Base-by-base conservation (phyloP, 1,140 invertebrate genomes). In the Cyrtorhinus lividipennis region DNA sequence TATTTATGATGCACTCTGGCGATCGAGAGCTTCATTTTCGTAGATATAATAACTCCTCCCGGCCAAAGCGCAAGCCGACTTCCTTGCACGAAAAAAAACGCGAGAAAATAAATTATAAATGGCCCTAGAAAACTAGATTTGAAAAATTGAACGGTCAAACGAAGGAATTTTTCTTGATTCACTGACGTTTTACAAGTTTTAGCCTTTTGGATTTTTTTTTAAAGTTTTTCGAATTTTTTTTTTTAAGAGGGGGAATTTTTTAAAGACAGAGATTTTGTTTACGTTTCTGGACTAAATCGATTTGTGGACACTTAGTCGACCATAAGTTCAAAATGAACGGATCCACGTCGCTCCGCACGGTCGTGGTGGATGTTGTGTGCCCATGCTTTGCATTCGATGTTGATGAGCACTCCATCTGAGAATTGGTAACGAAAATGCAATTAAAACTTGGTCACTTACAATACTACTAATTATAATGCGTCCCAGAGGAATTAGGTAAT, bases 341-440 rank as follows among this genome's bases (percentile, higher is more conserved):
- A 90, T 68, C 93, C 93, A 73, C 90, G 84, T 73, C 87, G 82
- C 69, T 94, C 88, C 71, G 83, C 81, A 70, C 88, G 82, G 76
- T 93, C 88, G 73, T 93, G 90, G 57, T 79, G 71, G 69, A 97
- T 95, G 78, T 96, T 96, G 72, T 85, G 83, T 67, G 92, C 92
- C 90, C 91, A 96, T 67, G 92, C 92, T 79, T 92, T 93, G 79
- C 93, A 95, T 76, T 95, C 92, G 75, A 95, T 89, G 78, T 95
- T 93, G 75, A 96, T 92, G 66, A 95, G 79, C 24, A 93, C 87
- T 56, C 89, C 88, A 71, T 83, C 87, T 87, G 75, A 1, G 77
- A 79, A 72, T n/a, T n/a, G n/a, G n/a, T n/a, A n/a, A n/a, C n/a
- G n/a, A n/a, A n/a, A n/a, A n/a, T n/a, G n/a, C n/a, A n/a, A n/a